phyloP scores from a whole-genome alignment of 2,888 invertebrate species.

The Eristalinus aeneus region DNA sequence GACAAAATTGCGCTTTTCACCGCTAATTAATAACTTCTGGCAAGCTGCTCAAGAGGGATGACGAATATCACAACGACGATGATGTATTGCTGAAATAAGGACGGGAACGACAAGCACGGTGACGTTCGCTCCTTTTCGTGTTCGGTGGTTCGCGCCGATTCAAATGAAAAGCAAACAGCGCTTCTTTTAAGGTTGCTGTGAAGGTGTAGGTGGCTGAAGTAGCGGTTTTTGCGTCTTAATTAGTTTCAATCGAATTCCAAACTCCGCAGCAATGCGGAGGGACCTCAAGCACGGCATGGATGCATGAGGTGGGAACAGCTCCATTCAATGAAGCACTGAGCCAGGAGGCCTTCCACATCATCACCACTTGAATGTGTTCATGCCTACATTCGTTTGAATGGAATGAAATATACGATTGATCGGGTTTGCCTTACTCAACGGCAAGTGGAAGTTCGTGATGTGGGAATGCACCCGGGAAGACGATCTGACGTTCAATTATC shows the following conservation, averaged over 20 bases:
- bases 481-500: conserved; percentile 67
- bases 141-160: conserved; percentile 56
- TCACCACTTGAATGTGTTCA: conserved; percentile 64
- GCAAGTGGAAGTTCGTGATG: conserved; percentile 1
- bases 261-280: neutral
- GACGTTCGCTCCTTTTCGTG: conserved; percentile 46
- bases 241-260: conserved; percentile 64
- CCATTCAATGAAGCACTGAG: conserved; percentile 19
- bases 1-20: conserved; percentile 68
- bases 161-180: conserved; percentile 65
- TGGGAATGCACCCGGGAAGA: conserved; percentile 12
- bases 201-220: conserved; percentile 45
- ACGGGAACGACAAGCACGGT: conserved; percentile 22
- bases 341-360: conserved; percentile 14
- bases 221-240: conserved; percentile 66
- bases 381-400: conserved; percentile 66
- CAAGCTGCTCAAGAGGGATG: conserved; percentile 54
- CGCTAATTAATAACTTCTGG: conserved; percentile 69
- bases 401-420: conserved; percentile 67
- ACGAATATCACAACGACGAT: conserved; percentile 8
- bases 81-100: neutral
- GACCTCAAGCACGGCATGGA: too few relatives aligned
- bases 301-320: conserved; percentile 16
- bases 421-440: conserved; percentile 58
- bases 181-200: conserved; percentile 59